Percentiles rank a stretch among this genome's conserved stretches.
Evolutionary conservation across 2,797 vertebrate species (phyloP).

Genomic region (Amazona ochrocephala): DNA sequence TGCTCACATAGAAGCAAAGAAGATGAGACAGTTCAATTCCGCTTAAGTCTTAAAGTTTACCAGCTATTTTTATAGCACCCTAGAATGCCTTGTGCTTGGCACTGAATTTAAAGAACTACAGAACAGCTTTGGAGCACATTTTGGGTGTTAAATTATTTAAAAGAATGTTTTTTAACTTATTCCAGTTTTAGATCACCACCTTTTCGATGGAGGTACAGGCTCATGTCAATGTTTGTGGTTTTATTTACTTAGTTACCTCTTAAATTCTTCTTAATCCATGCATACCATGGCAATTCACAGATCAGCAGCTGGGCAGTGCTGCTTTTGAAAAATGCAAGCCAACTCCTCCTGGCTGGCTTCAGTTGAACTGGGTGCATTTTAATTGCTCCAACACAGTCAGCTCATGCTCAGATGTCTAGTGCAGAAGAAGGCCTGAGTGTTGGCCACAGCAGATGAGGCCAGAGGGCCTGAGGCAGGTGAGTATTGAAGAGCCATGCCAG

Average conservation of each 20-base stretch:
- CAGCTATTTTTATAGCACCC: neutral
- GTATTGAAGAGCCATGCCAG: neutral
- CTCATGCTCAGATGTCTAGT: neutral
- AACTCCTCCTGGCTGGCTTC: accelerated
- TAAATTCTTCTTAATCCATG: neutral
- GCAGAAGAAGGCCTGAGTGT: neutral
- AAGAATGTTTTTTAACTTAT: neutral
- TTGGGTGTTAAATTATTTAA: neutral
- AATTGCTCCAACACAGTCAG: accelerated
- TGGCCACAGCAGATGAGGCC: neutral
- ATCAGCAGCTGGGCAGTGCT: neutral
- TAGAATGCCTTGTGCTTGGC: neutral
- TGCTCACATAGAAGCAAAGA: neutral
- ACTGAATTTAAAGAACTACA: neutral
- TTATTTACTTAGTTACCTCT: neutral
- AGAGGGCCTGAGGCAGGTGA: neutral
- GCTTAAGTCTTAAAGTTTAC: neutral
- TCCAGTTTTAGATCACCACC: neutral
- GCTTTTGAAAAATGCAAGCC: neutral
- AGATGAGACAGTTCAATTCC: neutral
- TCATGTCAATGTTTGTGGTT: neutral
- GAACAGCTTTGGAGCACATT: neutral
- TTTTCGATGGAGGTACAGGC: neutral
- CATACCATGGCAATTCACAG: neutral
- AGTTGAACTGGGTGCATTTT: neutral